Percentiles rank a stretch among this genome's conserved stretches.
Conservation (phyloP, 2,888 invertebrate genomes). For the Deilephila porcellus region DNA sequence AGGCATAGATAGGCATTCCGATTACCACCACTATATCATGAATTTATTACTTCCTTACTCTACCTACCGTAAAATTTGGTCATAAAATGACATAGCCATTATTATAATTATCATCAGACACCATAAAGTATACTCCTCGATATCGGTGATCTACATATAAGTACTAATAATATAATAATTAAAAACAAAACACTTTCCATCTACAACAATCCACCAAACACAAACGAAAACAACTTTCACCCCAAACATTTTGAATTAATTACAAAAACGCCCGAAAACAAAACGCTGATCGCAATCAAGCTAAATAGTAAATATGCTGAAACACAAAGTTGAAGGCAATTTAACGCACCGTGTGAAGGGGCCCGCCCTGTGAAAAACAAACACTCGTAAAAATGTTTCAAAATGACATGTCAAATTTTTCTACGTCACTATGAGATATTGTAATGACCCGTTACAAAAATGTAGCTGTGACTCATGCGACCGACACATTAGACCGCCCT, state of each 20-base stretch:
- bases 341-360: conserved; percentile 69
- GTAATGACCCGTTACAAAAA: conserved; percentile 83
- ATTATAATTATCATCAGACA: too few species aligned
- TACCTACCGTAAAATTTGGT: too few species aligned
- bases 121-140: too few species aligned
- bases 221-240: too few species aligned
- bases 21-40: too few species aligned
- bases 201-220: neutral
- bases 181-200: neutral
- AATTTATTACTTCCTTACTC: too few species aligned
- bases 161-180: too few species aligned
- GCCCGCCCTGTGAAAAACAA: conserved; percentile 81
- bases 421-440: conserved; percentile 83
- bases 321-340: conserved; percentile 58
- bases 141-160: too few species aligned
- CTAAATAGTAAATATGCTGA: conserved; percentile 62
- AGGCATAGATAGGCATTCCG: too few species aligned
- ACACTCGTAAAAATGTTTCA: conserved; percentile 76
- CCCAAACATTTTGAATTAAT: conserved; percentile 5
- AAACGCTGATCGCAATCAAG: conserved; percentile 55
- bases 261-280: conserved; percentile 15
- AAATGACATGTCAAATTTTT: conserved; percentile 84
- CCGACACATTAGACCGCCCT: conserved; percentile 73
- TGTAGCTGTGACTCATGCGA: conserved; percentile 78
- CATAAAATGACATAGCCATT: too few species aligned